A percentile compares a stretch with the other conserved stretches of the same genome.
phyloP scores from a whole-genome alignment of 2,113 vertebrate genomes.

The Urocynchramus pylzowi region DNA sequence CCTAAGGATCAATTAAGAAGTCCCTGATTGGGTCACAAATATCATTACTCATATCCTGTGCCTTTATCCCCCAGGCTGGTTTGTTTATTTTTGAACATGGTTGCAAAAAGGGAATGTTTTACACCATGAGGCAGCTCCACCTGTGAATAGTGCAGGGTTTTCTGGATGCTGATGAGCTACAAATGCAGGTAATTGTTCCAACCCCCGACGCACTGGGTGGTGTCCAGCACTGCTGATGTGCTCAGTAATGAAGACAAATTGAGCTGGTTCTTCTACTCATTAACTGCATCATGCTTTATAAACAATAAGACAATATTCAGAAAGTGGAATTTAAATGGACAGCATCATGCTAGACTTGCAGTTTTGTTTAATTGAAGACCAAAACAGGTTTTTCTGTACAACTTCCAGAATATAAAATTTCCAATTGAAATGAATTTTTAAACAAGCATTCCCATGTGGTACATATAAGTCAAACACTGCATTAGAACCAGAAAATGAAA shows the following conservation, averaged over 20 bases:
- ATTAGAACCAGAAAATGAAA: conserved; percentile 4
- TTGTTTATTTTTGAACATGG: neutral
- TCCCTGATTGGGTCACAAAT: neutral
- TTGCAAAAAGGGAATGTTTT: neutral
- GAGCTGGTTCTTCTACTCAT: conserved; percentile 13
- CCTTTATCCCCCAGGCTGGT: neutral
- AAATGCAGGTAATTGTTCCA: neutral
- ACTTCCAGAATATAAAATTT: conserved; percentile 9
- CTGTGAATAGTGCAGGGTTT: neutral
- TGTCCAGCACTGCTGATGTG: conserved; percentile 1
- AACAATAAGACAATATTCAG: neutral
- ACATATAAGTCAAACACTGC: neutral
- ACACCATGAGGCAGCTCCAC: neutral
- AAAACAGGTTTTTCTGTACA: neutral
- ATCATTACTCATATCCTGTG: neutral
- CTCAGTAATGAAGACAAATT: conserved; percentile 55
- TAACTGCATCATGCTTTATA: conserved; percentile 9
- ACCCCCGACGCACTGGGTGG: neutral
- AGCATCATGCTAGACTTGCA: neutral
- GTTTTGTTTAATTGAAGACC: neutral
- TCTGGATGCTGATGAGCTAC: neutral
- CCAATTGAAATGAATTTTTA: conserved; percentile 12
- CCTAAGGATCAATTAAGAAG: neutral
- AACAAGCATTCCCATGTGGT: neutral
- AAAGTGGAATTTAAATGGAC: neutral